These are phyloP conservation scores for Anastatus disparis DNA, from an alignment of 1,140 invertebrate species.

Conservation along the genomic window DNA sequence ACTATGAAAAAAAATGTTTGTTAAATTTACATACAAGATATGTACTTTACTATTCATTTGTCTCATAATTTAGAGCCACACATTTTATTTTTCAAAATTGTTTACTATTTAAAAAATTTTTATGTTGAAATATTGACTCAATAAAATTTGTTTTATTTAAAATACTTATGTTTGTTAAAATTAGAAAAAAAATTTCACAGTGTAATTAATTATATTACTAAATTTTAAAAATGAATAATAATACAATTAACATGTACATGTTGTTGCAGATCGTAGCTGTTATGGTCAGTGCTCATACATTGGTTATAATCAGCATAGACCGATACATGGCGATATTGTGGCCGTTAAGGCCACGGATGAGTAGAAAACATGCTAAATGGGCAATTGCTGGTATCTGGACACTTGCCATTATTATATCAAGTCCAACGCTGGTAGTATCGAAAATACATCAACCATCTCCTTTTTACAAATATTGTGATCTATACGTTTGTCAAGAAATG, in stretches of 20 bases:
- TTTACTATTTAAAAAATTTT: no score
- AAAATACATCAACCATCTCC: constrained; percentile 69
- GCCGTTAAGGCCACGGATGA: constrained; percentile 83
- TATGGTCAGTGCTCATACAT: constrained; percentile 84
- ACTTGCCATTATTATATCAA: constrained; percentile 81
- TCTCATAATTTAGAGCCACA: no score
- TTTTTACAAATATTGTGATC: constrained; percentile 72
- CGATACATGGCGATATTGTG: constrained; percentile 90
- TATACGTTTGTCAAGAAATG: constrained; percentile 75
- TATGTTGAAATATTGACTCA: no score
- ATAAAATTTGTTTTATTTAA: no score
- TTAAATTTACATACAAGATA: no score
- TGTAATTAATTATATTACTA: background rate
- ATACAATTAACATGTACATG: no score
- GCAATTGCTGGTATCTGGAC: constrained; percentile 82
- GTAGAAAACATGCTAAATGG: constrained; percentile 72
- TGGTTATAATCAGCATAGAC: constrained; percentile 88
- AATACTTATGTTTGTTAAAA: no score
- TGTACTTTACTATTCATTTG: no score
- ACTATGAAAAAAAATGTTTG: no score
- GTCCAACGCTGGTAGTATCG: constrained; percentile 82
- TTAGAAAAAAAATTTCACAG: no score
- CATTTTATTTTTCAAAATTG: no score
- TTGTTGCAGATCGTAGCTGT: constrained; percentile 78
- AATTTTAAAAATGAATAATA: background rate